Conservation (phyloP, 2,113 vertebrate genomes). For the Leptocoma aspasia region DNA sequence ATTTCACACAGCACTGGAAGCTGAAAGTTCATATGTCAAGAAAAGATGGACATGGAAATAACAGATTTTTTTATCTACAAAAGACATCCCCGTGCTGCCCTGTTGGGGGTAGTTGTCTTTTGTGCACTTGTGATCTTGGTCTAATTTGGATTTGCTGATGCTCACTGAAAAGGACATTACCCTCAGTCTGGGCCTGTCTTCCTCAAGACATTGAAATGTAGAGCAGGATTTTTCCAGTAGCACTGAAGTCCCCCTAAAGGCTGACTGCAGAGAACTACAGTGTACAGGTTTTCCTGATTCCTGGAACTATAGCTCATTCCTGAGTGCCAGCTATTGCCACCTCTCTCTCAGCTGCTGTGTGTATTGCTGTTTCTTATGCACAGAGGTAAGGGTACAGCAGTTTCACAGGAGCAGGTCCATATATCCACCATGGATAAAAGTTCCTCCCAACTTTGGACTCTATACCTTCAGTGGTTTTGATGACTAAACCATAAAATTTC, state of each 20-base stretch:
- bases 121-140: background rate
- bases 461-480: background rate
- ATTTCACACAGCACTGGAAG: conserved; percentile 11
- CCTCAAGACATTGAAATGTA: background rate
- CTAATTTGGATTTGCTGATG: background rate
- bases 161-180: background rate
- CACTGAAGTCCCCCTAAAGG: background rate
- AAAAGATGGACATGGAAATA: conserved; percentile 11
- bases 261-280: background rate
- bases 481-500: background rate
- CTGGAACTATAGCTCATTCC: background rate
- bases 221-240: background rate
- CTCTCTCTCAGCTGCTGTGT: background rate
- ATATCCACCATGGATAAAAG: background rate
- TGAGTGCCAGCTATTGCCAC: background rate
- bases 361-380: background rate
- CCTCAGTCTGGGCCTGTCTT: background rate
- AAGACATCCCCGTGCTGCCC: background rate
- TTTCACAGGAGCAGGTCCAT: background rate
- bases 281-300: background rate
- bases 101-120: background rate
- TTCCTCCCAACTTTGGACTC: background rate
- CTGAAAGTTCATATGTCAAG: conserved; percentile 34
- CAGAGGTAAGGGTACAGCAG: background rate
- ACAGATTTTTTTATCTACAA: background rate